Evolutionary conservation across 2,888 invertebrate genomes (phyloP).

Genomic region (Chalcis sispes): DNA sequence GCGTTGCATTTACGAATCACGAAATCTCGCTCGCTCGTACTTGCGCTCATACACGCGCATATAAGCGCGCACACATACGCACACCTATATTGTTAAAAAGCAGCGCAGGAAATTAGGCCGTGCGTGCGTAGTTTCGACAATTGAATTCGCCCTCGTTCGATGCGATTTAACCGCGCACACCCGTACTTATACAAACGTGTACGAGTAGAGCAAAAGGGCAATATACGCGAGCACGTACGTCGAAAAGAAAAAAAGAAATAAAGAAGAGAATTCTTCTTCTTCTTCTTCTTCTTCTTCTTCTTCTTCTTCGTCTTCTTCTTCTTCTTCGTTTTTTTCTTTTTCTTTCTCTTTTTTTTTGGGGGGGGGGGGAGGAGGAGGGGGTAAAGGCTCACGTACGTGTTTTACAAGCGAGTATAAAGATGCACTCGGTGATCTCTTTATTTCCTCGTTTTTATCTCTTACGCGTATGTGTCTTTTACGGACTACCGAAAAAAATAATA

Average conservation of each 20-base stretch:
- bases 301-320: too few species aligned
- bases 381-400: not conserved
- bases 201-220: not conserved
- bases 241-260: too few species aligned
- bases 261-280: too few species aligned
- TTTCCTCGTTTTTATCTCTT: slow-evolving; percentile 6
- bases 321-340: too few species aligned
- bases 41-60: too few species aligned
- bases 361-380: not conserved
- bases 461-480: not conserved
- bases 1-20: too few species aligned
- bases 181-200: too few species aligned
- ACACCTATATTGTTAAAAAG: slow-evolving; percentile 15
- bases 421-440: slow-evolving; percentile 14
- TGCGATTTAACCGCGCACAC: not conserved
- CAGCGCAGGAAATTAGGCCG: slow-evolving; percentile 26
- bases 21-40: too few species aligned
- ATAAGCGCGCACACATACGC: not conserved
- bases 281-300: too few species aligned
- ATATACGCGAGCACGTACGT: not conserved
- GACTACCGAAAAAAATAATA: slow-evolving; percentile 34
- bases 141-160: slow-evolving; percentile 28
- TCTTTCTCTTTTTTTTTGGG: too few species aligned
- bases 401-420: slow-evolving; percentile 22
- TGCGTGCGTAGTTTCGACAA: slow-evolving; percentile 36